phyloP scores from a whole-genome alignment of 2,888 invertebrate species.

The Agrotis puta region DNA sequence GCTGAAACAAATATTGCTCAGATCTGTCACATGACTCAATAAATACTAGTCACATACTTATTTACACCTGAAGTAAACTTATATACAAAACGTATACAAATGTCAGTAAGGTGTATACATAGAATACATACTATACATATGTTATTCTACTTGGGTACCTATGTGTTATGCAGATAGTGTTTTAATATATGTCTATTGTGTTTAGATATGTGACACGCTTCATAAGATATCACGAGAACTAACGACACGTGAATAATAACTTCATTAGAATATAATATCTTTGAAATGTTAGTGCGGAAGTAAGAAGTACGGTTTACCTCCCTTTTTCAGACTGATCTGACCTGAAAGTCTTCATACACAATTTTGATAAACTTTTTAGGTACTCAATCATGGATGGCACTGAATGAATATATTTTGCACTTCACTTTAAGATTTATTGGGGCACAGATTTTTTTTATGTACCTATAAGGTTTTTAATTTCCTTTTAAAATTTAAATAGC shows the following conservation, averaged over 20 bases:
- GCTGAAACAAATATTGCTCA: slow-evolving; percentile 28
- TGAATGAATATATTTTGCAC: too few species aligned
- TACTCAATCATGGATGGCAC: neutral
- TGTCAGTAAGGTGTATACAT: slow-evolving; percentile 16
- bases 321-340: neutral
- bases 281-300: slow-evolving; percentile 1
- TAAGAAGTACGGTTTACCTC: neutral
- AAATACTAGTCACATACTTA: slow-evolving; percentile 33
- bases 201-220: slow-evolving; percentile 75
- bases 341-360: neutral
- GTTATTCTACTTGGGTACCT: slow-evolving; percentile 8
- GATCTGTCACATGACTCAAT: slow-evolving; percentile 42
- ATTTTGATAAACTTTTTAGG: too few species aligned
- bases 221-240: slow-evolving; percentile 76
- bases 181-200: slow-evolving; percentile 59
- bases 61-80: slow-evolving; percentile 52
- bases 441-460: too few species aligned
- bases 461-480: too few species aligned
- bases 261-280: slow-evolving; percentile 42
- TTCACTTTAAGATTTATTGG: too few species aligned
- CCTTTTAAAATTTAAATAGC: neutral
- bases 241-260: slow-evolving; percentile 76
- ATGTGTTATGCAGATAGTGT: slow-evolving; percentile 46
- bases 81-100: slow-evolving; percentile 27
- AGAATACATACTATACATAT: neutral